phyloP scores from a whole-genome alignment of 2,797 vertebrate genomes.

The Notoglanidium macrostoma region DNA sequence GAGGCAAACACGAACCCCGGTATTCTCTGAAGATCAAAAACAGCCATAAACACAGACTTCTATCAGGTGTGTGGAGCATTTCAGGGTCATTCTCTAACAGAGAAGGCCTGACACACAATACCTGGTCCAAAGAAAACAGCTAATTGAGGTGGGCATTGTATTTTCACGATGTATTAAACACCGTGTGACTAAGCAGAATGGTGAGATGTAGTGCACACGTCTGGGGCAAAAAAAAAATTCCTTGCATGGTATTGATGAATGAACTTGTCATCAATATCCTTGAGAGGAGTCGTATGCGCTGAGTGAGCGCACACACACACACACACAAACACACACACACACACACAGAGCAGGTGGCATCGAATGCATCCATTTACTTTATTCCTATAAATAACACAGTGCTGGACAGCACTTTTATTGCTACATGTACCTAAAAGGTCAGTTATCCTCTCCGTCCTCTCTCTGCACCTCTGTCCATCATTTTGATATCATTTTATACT shows the following conservation, averaged over 20 bases:
- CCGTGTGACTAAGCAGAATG: slow-evolving; percentile 1
- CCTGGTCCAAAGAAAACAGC: slow-evolving; percentile 35
- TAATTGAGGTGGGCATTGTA: slow-evolving; percentile 42
- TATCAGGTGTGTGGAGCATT: neutral
- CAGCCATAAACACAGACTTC: neutral
- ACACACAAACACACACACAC: slow-evolving; percentile 21
- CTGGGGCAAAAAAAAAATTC: neutral
- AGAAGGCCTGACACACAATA: neutral
- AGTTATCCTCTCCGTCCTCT: neutral
- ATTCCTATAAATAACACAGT: slow-evolving; percentile 51
- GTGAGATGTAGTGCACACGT: slow-evolving; percentile 24
- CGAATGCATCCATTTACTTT: slow-evolving; percentile 38
- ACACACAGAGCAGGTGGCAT: slow-evolving; percentile 10
- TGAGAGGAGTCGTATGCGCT: slow-evolving; percentile 26
- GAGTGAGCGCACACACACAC: slow-evolving; percentile 22
- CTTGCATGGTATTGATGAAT: slow-evolving; percentile 41
- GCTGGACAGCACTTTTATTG: slow-evolving; percentile 26
- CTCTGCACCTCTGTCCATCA: neutral
- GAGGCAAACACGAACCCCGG: neutral
- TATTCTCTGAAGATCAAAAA: neutral
- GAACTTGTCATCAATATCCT: slow-evolving; percentile 47
- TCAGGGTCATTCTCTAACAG: too few relatives aligned
- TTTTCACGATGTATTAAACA: slow-evolving; percentile 18
- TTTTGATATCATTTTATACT: neutral
- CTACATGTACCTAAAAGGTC: slow-evolving; percentile 33